phyloP scores from a whole-genome alignment of 2,113 vertebrate species.

The Melozone crissalis region DNA sequence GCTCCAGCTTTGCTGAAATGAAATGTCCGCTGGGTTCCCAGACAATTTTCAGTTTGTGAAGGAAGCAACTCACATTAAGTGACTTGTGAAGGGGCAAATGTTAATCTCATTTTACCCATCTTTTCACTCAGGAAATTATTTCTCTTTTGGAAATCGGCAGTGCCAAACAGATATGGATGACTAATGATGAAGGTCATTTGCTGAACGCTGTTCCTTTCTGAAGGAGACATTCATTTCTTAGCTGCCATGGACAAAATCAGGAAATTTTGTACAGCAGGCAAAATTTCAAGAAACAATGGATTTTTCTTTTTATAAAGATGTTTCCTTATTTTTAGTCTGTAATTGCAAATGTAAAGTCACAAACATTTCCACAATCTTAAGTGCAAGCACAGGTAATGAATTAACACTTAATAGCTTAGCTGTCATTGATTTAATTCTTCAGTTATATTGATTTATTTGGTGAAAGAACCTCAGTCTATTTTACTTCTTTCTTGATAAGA shows the following conservation, averaged over 20 bases:
- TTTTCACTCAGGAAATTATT: conserved; percentile 53
- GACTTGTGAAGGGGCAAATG: not conserved
- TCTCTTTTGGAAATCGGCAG: not conserved
- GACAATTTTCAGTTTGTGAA: not conserved
- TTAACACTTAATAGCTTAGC: not conserved
- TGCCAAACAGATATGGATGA: not conserved
- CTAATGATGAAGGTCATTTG: not conserved
- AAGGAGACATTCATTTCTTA: not conserved
- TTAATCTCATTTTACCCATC: conserved; percentile 37
- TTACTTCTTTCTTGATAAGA: not conserved
- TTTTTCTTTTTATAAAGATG: not conserved
- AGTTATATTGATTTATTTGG: not conserved
- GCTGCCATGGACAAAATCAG: not conserved
- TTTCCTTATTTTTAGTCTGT: not conserved
- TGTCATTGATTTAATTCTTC: not conserved
- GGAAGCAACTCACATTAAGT: not conserved
- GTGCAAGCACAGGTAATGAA: not conserved
- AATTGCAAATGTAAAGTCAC: not conserved
- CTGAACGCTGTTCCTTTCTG: not conserved
- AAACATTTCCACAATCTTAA: not conserved
- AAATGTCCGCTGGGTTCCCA: not conserved
- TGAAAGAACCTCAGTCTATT: not conserved
- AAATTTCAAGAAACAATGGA: not conserved
- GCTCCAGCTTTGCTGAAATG: not conserved
- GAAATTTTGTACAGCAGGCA: not conserved